Evolutionary conservation across 1,140 invertebrate species (phyloP).

Genomic region (Drosophila pectinifera): DNA sequence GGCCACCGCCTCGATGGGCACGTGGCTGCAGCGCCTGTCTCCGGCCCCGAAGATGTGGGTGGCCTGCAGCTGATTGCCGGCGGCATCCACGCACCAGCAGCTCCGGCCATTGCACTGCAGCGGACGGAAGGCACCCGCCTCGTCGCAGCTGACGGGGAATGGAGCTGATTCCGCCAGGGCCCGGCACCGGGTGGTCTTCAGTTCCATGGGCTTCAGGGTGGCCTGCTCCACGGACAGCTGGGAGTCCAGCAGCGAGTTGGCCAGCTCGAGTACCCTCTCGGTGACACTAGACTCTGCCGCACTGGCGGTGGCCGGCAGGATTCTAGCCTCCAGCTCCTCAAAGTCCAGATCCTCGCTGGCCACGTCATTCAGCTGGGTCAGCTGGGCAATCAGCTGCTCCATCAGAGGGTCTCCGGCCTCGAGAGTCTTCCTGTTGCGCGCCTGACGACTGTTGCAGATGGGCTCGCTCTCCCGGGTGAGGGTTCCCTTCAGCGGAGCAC

Average conservation of each 20-base stretch:
- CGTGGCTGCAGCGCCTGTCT: slow-evolving; percentile 55
- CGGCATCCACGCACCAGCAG: slow-evolving; percentile 95
- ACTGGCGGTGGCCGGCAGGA: slow-evolving; percentile 23
- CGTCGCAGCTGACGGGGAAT: slow-evolving; percentile 88
- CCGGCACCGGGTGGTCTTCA: slow-evolving; percentile 87
- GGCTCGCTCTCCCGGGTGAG: slow-evolving; percentile 90
- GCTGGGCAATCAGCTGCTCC: slow-evolving; percentile 88
- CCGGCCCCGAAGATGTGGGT: slow-evolving; percentile 88
- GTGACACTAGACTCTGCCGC: slow-evolving; percentile 45
- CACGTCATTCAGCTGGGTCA: slow-evolving; percentile 87
- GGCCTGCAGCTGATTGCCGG: slow-evolving; percentile 90
- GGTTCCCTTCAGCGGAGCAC: slow-evolving; percentile 92
- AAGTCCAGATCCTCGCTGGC: slow-evolving; percentile 85
- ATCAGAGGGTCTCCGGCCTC: slow-evolving; percentile 85
- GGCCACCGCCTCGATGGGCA: slow-evolving; percentile 76
- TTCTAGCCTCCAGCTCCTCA: slow-evolving; percentile 50
- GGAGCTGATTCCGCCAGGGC: slow-evolving; percentile 87
- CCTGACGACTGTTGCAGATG: slow-evolving; percentile 91
- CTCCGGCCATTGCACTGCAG: slow-evolving; percentile 89
- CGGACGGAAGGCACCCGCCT: slow-evolving; percentile 89
- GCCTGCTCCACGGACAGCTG: slow-evolving; percentile 63
- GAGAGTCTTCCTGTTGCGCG: slow-evolving; percentile 86
- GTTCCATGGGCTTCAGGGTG: slow-evolving; percentile 62
- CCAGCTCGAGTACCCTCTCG: slow-evolving; percentile 79
- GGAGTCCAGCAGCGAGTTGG: slow-evolving; percentile 80